A percentile compares a stretch with the other conserved stretches of the same genome.
These are phyloP conservation scores for Girardinus metallicus DNA, from an alignment of 2,797 vertebrate genomes.

Conservation along the genomic window DNA sequence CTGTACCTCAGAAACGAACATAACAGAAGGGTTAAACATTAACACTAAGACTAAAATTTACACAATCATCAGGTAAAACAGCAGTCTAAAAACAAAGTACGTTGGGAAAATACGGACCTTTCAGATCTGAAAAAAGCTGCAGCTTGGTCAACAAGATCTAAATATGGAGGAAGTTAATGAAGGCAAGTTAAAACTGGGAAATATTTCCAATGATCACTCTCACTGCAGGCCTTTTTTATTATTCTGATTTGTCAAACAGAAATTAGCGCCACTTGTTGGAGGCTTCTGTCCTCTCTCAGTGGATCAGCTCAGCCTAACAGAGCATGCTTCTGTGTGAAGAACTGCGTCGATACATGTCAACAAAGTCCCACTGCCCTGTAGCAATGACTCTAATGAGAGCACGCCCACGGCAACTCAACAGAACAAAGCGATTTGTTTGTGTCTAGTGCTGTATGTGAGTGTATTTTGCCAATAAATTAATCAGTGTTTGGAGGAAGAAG, in stretches of 20 bases:
- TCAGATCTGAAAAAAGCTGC: neutral
- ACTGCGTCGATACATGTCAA: slow-evolving; percentile 24
- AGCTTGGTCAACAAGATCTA: neutral
- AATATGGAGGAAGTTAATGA: neutral
- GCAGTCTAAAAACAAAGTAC: neutral
- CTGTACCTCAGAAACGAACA: no score
- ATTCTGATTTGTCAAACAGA: neutral
- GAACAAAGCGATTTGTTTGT: slow-evolving; percentile 46
- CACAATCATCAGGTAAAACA: neutral
- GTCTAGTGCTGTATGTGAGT: slow-evolving; percentile 5
- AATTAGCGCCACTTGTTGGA: neutral
- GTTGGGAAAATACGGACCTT: neutral
- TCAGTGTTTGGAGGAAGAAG: slow-evolving; percentile 30
- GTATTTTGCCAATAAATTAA: slow-evolving; percentile 38
- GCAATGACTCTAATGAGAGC: slow-evolving; percentile 48
- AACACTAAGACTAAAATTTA: neutral
- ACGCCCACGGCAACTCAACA: slow-evolving; percentile 39
- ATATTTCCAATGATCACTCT: neutral
- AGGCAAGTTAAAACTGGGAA: neutral
- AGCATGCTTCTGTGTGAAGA: slow-evolving; percentile 13
- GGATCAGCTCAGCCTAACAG: neutral
- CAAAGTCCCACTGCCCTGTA: slow-evolving; percentile 16
- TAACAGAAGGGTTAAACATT: no score
- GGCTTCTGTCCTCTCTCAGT: neutral
- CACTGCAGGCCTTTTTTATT: neutral